Percentiles rank a stretch among this genome's conserved stretches.
Evolutionary conservation across 2,797 vertebrate genomes (phyloP).

Genomic region (Ctenopoma multispine): DNA sequence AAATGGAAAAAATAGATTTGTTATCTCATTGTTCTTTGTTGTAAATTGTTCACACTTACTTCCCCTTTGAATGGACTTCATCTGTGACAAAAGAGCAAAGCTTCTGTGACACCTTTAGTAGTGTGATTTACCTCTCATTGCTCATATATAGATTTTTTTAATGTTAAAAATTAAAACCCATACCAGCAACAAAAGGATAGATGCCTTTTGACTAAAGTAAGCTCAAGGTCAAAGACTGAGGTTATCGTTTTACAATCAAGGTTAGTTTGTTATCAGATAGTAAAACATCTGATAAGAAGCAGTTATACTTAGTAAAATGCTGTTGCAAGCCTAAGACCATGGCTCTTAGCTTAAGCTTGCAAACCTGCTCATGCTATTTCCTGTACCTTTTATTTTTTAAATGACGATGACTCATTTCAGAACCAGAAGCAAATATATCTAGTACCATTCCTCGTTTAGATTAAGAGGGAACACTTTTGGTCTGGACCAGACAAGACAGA

Average conservation of each 20-base stretch:
- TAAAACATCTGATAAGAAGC: constrained; percentile 13
- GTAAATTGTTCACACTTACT: no score
- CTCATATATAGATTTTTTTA: no score
- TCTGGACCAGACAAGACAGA: not conserved
- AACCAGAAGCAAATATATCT: not conserved
- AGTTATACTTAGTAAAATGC: not conserved
- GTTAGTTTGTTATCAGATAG: not conserved
- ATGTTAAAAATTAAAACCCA: no score
- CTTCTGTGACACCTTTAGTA: no score
- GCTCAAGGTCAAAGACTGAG: constrained; percentile 15
- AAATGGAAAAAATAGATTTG: no score
- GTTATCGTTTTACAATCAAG: not conserved
- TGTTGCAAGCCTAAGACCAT: not conserved
- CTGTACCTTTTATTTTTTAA: not conserved
- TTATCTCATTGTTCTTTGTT: no score
- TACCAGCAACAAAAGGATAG: not conserved
- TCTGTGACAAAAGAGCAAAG: no score
- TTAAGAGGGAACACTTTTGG: no score
- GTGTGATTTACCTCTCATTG: no score
- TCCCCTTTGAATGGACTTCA: no score
- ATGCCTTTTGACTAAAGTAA: not conserved
- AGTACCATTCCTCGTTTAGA: not conserved
- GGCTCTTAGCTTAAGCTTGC: not conserved
- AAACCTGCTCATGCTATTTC: not conserved
- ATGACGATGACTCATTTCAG: not conserved